Percentiles rank a stretch among this genome's conserved stretches.
Conservation (phyloP, 2,113 vertebrate species). For the Carollia perspicillata region DNA sequence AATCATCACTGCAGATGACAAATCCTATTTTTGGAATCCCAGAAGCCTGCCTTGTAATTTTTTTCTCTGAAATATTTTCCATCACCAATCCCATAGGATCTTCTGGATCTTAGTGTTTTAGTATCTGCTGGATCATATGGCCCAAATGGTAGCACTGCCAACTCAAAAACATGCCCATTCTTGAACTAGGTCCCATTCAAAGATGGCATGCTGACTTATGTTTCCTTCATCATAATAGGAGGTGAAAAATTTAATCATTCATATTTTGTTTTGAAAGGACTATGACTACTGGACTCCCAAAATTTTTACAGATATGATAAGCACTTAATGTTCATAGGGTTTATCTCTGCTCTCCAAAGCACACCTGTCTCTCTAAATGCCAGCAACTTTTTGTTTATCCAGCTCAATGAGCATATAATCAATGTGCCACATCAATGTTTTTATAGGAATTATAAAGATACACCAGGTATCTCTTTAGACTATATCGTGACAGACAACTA, state of each 20-base stretch:
- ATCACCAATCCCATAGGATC: background rate
- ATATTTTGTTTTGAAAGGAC: background rate
- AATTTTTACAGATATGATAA: background rate
- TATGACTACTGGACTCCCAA: background rate
- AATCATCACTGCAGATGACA: background rate
- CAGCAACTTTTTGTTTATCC: background rate
- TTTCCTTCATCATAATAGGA: background rate
- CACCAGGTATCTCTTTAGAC: background rate
- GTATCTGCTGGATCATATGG: rapidly evolving
- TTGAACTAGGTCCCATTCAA: background rate
- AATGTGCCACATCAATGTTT: background rate
- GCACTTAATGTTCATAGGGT: background rate
- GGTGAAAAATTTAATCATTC: background rate
- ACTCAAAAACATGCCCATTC: background rate
- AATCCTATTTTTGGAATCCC: background rate
- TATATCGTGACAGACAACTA: background rate
- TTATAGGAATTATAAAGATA: background rate
- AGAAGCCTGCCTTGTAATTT: background rate
- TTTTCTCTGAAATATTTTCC: background rate
- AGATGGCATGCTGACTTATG: background rate
- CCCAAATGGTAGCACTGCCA: background rate
- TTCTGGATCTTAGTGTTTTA: background rate
- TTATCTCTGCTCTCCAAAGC: background rate
- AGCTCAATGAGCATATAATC: background rate
- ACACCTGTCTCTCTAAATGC: background rate